These are phyloP conservation scores for Muntiacus muntjak DNA, from an alignment of 2,113 vertebrate genomes.

Conservation along the genomic window DNA sequence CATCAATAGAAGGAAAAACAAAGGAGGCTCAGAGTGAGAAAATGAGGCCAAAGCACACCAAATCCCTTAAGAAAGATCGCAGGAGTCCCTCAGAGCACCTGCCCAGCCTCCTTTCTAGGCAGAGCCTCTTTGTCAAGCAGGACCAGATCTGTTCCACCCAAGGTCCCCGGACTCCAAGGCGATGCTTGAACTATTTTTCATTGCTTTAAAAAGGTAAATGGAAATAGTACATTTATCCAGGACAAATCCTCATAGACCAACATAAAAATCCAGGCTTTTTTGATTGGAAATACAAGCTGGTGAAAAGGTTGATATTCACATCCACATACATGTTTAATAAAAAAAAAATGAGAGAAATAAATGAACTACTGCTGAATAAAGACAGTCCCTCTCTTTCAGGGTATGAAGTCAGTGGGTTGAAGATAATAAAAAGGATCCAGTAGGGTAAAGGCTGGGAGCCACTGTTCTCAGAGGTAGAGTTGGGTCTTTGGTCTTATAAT, in stretches of 20 bases:
- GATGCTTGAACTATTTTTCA: constrained; percentile 3
- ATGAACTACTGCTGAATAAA: not conserved
- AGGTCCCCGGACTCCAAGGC: not conserved
- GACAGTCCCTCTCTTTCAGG: not conserved
- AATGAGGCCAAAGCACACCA: not conserved
- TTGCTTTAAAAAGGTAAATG: constrained; percentile 17
- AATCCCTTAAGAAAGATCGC: not conserved
- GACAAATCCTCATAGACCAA: not conserved
- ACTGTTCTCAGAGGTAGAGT: not conserved
- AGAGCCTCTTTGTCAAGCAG: not conserved
- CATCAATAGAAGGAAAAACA: not conserved
- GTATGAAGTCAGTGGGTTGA: not conserved
- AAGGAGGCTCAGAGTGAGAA: not conserved
- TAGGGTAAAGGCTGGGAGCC: not conserved
- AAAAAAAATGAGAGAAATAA: not conserved
- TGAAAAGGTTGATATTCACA: not conserved
- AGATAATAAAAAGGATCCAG: not conserved
- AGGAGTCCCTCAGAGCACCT: not conserved
- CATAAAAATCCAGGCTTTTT: not conserved
- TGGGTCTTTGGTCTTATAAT: not conserved
- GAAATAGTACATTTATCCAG: constrained; percentile 36
- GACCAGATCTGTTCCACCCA: not conserved
- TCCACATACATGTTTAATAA: not conserved
- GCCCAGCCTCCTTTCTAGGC: not conserved
- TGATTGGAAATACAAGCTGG: not conserved